phyloP scores from a whole-genome alignment of 1,140 invertebrate species.

The Procambarus clarkii region DNA sequence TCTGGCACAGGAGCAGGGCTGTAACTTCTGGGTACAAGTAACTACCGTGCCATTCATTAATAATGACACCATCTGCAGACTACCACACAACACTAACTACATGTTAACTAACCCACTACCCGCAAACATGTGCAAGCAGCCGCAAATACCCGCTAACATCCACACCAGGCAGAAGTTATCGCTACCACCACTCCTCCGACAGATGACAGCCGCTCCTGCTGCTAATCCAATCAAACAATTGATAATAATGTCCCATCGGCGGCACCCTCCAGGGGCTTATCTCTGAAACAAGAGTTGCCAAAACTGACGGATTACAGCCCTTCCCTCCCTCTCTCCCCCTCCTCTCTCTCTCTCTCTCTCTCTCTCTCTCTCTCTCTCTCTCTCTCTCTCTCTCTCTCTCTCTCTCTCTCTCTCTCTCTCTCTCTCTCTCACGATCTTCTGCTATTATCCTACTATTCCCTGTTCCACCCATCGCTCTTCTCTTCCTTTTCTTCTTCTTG shows the following conservation, averaged over 20 bases:
- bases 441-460: not conserved
- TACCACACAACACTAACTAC: not conserved
- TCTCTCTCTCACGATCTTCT: not conserved
- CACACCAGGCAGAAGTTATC: slow-evolving; percentile 24
- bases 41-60: not conserved
- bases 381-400: not conserved
- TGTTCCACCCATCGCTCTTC: too few species aligned
- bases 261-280: slow-evolving; percentile 49
- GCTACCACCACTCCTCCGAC: slow-evolving; percentile 40
- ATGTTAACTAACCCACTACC: not conserved
- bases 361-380: not conserved
- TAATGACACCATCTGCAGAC: not conserved
- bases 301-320: slow-evolving; percentile 63
- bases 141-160: not conserved
- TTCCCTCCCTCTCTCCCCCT: slow-evolving; percentile 22
- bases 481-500: too few species aligned
- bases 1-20: too few species aligned
- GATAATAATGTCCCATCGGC: slow-evolving; percentile 58
- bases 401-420: not conserved
- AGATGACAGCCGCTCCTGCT: slow-evolving; percentile 53
- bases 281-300: slow-evolving; percentile 49
- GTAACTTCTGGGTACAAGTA: too few species aligned
- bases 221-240: slow-evolving; percentile 65
- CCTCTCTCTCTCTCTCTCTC: not conserved
- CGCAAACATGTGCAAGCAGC: not conserved